phyloP scores from a whole-genome alignment of 2,113 vertebrate species.

The Trachemys scripta region DNA sequence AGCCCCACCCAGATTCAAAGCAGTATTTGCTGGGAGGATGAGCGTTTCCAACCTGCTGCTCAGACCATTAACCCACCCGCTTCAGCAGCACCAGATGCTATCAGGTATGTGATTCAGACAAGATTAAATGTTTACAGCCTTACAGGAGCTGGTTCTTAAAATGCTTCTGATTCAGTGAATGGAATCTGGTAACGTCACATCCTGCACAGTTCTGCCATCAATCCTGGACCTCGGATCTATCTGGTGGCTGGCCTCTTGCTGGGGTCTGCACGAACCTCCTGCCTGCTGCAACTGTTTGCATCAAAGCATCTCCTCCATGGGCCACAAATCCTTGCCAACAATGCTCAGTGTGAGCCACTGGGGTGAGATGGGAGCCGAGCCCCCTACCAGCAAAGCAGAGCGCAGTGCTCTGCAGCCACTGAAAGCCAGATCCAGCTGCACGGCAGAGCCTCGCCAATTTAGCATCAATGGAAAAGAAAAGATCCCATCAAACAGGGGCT shows the following conservation, averaged over 20 bases:
- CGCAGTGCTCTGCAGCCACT: background rate
- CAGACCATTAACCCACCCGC: background rate
- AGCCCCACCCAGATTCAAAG: background rate
- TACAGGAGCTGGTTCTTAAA: background rate
- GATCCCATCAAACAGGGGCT: constrained; percentile 65
- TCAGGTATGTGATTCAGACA: background rate
- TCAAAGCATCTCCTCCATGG: background rate
- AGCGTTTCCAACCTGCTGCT: background rate
- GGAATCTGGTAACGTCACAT: background rate
- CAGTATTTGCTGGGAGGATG: background rate
- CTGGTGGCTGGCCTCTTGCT: background rate
- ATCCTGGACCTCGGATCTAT: background rate
- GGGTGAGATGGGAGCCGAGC: background rate
- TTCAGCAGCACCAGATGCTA: background rate
- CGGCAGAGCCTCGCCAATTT: background rate
- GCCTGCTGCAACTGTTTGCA: too few species aligned
- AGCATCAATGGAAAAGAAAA: constrained; percentile 54
- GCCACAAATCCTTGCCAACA: background rate
- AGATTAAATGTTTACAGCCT: background rate
- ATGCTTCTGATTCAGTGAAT: background rate
- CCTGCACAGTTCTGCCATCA: background rate
- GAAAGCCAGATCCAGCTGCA: constrained; percentile 18
- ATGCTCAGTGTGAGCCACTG: accelerated
- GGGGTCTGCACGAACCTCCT: accelerated
- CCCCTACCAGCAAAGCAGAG: background rate